Conservation (phyloP, 2,888 invertebrate species). For the Chirona hameri region DNA sequence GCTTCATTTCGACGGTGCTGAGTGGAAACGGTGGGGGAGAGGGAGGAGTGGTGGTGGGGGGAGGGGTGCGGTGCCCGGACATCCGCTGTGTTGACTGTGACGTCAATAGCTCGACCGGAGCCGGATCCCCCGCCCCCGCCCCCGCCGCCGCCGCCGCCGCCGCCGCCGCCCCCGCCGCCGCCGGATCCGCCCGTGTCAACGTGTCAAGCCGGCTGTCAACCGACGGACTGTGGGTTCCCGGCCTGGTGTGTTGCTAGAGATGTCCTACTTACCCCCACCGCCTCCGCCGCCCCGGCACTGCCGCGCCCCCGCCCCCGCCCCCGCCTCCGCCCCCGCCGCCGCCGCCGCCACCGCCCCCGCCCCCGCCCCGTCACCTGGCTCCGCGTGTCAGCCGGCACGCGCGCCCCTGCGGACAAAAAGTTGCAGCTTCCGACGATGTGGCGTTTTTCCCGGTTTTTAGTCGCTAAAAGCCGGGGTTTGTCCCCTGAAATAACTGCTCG, state of each 20-base stretch:
- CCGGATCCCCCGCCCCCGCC: no score
- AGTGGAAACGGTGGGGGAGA: background rate
- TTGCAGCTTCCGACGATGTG: background rate
- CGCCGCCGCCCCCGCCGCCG: background rate
- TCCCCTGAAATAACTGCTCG: conserved; percentile 5
- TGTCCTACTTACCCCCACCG: background rate
- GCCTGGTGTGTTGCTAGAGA: background rate
- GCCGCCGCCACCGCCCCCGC: background rate
- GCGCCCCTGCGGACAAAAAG: background rate
- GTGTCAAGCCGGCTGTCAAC: background rate
- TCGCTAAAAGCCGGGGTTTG: background rate
- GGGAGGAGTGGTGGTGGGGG: background rate
- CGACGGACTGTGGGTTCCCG: background rate
- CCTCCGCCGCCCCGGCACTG: background rate
- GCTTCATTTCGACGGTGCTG: background rate
- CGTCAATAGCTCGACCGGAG: background rate
- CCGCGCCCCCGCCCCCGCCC: background rate
- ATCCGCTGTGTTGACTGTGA: background rate
- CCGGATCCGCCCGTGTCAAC: background rate
- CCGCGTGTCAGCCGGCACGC: conserved; percentile 27
- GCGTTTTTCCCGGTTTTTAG: background rate
- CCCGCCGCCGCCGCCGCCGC: background rate
- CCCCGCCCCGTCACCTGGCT: conserved; percentile 25
- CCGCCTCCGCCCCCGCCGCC: background rate
- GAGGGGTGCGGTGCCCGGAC: background rate